Evolutionary conservation across 2,888 invertebrate species (phyloP).

Genomic region (Mythimna impura): DNA sequence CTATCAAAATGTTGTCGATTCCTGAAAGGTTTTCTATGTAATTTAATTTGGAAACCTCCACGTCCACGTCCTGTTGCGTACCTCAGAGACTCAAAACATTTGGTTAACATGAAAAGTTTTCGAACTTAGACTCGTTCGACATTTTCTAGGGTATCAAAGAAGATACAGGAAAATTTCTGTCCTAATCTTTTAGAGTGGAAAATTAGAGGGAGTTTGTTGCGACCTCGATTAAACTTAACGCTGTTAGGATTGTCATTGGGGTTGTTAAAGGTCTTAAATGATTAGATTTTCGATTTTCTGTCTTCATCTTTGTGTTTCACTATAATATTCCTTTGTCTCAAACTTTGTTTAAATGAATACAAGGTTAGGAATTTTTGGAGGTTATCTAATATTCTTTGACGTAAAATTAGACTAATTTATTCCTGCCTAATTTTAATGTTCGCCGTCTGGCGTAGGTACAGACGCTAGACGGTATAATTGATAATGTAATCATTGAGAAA

Average conservation of each 20-base stretch:
- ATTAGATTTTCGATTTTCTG: slow-evolving; percentile 36
- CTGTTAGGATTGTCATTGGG: slow-evolving; percentile 13
- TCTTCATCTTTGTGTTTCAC: slow-evolving; percentile 15
- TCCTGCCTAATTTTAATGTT: slow-evolving; percentile 29
- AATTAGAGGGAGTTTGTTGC: slow-evolving; percentile 35
- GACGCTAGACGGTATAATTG: slow-evolving; percentile 23
- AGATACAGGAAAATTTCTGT: slow-evolving; percentile 33
- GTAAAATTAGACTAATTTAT: slow-evolving; percentile 39
- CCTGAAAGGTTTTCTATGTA: slow-evolving; percentile 65
- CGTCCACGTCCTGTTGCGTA: slow-evolving; percentile 15
- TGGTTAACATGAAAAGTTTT: slow-evolving; percentile 54
- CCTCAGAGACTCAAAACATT: slow-evolving; percentile 46
- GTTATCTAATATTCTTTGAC: slow-evolving; percentile 27
- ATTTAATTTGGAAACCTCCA: slow-evolving; percentile 59
- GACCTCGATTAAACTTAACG: slow-evolving; percentile 48
- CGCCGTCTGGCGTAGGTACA: not conserved
- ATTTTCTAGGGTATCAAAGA: slow-evolving; percentile 23
- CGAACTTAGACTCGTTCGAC: slow-evolving; percentile 21
- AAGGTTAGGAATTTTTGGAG: slow-evolving; percentile 7
- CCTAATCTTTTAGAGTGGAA: slow-evolving; percentile 48
- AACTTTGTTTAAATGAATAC: not conserved
- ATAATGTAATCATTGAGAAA: slow-evolving; percentile 6
- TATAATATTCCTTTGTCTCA: slow-evolving; percentile 12
- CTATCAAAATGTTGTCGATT: slow-evolving; percentile 53
- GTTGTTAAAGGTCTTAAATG: slow-evolving; percentile 14